Conservation (phyloP, 2,113 vertebrate genomes). For the Psephotus haematonotus region DNA sequence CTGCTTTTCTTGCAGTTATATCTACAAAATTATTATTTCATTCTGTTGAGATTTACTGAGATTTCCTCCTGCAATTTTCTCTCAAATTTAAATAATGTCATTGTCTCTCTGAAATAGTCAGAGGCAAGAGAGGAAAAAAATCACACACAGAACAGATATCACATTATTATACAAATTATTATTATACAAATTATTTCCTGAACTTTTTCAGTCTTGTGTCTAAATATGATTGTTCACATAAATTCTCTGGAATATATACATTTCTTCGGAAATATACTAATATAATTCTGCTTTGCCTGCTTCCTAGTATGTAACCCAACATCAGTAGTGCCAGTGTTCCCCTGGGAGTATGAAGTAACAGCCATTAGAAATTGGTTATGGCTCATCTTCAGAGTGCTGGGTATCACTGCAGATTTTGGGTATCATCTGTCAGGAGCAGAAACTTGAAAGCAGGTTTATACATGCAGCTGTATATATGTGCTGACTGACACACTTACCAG, state of each 20-base stretch:
- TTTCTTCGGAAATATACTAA: not conserved
- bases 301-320: not conserved
- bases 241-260: not conserved
- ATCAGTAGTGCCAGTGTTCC: not conserved
- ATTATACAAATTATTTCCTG: not conserved
- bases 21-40: not conserved
- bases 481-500: not conserved
- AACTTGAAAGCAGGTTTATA: not conserved
- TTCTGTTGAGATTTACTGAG: not conserved
- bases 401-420: not conserved
- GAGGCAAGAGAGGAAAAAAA: not conserved
- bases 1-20: not conserved
- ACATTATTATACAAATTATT: not conserved
- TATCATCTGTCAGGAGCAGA: not conserved
- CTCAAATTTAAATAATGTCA: not conserved
- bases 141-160: not conserved
- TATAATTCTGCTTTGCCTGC: not conserved
- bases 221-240: not conserved
- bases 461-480: not conserved
- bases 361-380: not conserved
- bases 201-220: not conserved
- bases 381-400: not conserved
- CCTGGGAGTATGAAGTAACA: not conserved
- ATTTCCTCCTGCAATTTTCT: not conserved
- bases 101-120: not conserved